Evolutionary conservation across 23 tunicate genomes (phyloP).

Genomic region (Botrylloides violaceus): DNA sequence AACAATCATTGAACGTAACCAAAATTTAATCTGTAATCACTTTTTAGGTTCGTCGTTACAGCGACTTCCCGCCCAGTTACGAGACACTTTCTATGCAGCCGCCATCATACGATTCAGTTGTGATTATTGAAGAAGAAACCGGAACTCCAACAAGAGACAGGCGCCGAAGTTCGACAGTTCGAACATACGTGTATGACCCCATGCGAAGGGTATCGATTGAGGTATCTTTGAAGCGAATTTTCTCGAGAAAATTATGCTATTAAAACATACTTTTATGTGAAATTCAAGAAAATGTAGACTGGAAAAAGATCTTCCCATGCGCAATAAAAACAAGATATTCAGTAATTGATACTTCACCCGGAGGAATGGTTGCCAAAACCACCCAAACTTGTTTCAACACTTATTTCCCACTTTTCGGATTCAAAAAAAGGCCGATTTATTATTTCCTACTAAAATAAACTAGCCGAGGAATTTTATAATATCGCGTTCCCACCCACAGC

Average conservation of each 20-base stretch:
- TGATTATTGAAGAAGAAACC: slow-evolving; percentile 68
- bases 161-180: slow-evolving; percentile 66
- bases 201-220: slow-evolving; percentile 71
- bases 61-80: slow-evolving; percentile 86
- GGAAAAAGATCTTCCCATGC: background rate
- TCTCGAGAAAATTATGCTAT: too few species aligned
- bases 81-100: slow-evolving; percentile 55
- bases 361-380: background rate
- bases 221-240: slow-evolving; percentile 15
- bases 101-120: slow-evolving; percentile 76
- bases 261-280: background rate
- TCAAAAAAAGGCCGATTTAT: too few species aligned
- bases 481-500: too few species aligned
- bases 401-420: too few species aligned
- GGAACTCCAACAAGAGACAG: slow-evolving; percentile 52
- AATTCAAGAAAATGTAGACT: background rate
- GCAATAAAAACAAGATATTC: background rate
- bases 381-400: background rate
- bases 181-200: slow-evolving; percentile 93
- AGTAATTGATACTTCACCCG: background rate
- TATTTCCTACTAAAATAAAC: background rate
- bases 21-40: too few species aligned
- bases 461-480: too few species aligned
- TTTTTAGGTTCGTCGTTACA: slow-evolving; percentile 87
- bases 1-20: too few species aligned